Evolutionary conservation across 2,888 invertebrate species (phyloP).

Genomic region (Notodonta dromedarius): DNA sequence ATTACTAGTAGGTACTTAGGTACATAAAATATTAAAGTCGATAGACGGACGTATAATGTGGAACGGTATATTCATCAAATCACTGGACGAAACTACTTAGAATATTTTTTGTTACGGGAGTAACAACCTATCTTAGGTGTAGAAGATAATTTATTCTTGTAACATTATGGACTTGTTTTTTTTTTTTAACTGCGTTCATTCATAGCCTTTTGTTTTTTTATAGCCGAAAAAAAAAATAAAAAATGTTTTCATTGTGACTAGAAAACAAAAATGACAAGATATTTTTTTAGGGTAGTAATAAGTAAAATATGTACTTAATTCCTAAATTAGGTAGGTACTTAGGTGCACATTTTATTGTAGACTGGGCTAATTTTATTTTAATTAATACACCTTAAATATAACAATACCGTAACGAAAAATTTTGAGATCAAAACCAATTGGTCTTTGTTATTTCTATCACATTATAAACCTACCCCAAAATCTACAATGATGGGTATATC

Average conservation of each 20-base stretch:
- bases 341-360: no score
- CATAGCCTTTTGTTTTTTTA: no score
- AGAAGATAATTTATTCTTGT: no score
- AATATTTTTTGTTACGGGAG: not conserved
- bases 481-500: constrained; percentile 14
- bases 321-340: no score
- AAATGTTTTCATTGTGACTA: not conserved
- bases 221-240: not conserved
- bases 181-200: no score
- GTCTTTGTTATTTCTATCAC: constrained; percentile 29
- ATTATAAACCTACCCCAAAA: constrained; percentile 17
- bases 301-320: no score
- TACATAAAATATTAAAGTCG: not conserved
- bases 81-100: constrained; percentile 26
- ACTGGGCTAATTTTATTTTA: not conserved
- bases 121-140: no score
- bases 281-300: not conserved
- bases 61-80: constrained; percentile 22
- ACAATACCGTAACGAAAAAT: constrained; percentile 4
- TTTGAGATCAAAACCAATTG: constrained; percentile 31
- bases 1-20: not conserved
- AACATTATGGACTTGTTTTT: no score
- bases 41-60: constrained; percentile 2
- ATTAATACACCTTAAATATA: not conserved
- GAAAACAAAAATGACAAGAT: not conserved